Conservation (phyloP, 1,140 invertebrate species). For the Eciton burchellii region DNA sequence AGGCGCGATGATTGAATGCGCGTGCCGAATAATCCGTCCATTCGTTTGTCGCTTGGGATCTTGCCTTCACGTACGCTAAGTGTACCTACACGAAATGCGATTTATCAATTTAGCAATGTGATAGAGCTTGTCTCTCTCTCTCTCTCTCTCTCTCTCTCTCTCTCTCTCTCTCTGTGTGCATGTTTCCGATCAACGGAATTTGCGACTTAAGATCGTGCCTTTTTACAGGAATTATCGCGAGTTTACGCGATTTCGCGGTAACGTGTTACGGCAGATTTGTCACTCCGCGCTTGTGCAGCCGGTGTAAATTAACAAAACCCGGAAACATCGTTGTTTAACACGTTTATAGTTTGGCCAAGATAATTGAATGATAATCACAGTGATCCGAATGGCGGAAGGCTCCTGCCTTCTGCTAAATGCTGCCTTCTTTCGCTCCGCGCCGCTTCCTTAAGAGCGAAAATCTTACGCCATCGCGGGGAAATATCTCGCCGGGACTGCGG, state of each 20-base stretch:
- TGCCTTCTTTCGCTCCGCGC: constrained; percentile 5
- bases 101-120: constrained; percentile 1
- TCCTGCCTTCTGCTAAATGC: constrained; percentile 22
- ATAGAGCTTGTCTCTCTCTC: not conserved
- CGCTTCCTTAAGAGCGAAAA: constrained; percentile 1
- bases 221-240: not conserved
- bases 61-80: not conserved
- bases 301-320: constrained; percentile 7
- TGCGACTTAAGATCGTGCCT: not conserved
- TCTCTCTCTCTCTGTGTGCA: not conserved
- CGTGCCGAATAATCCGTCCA: too few relatives aligned
- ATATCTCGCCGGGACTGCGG: constrained; percentile 20
- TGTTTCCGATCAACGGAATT: not conserved
- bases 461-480: constrained; percentile 35
- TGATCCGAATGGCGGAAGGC: constrained; percentile 27
- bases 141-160: not conserved
- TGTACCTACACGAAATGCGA: not conserved
- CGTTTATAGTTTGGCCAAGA: constrained; percentile 1
- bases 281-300: not conserved
- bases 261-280: not conserved
- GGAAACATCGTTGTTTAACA: not conserved
- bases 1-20: constrained; percentile 22
- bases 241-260: not conserved
- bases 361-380: constrained; percentile 41
- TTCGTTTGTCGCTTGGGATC: constrained; percentile 16